Evolutionary conservation across 2,888 invertebrate species (phyloP).

Genomic region (Belgica antarctica): DNA sequence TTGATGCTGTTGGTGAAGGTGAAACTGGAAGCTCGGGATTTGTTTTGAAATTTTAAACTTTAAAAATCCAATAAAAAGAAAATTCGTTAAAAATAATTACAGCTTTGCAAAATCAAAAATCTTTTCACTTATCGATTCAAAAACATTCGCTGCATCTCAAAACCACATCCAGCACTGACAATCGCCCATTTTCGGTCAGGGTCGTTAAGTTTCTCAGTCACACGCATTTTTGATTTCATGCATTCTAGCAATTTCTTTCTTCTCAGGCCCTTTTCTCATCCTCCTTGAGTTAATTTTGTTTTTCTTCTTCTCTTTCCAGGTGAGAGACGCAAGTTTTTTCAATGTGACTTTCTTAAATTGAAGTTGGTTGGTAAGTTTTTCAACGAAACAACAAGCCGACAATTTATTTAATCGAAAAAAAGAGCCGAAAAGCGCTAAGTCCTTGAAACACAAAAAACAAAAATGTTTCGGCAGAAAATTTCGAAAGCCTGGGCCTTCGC

Average conservation of each 20-base stretch:
- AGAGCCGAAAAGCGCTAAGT: constrained; percentile 6
- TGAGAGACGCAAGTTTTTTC: constrained; percentile 17
- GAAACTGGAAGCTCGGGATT: too few relatives aligned
- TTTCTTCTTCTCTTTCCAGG: constrained; percentile 12
- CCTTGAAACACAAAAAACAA: constrained; percentile 33
- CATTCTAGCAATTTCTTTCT: constrained; percentile 1
- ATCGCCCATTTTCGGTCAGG: constrained; percentile 10
- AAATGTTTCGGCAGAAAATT: constrained; percentile 26
- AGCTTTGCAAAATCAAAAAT: too few relatives aligned
- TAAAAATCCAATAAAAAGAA: too few relatives aligned
- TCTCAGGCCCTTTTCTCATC: neutral
- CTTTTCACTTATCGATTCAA: neutral
- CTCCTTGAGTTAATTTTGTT: constrained; percentile 1
- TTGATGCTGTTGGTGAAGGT: neutral
- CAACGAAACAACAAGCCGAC: constrained; percentile 13
- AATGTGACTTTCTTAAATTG: neutral
- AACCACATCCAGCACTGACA: too few relatives aligned
- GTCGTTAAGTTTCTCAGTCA: constrained; percentile 5
- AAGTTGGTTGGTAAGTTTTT: neutral
- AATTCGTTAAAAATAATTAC: too few relatives aligned
- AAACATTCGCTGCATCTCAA: too few relatives aligned
- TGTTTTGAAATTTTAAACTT: too few relatives aligned
- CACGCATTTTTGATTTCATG: neutral
- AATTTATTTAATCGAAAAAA: constrained; percentile 4
- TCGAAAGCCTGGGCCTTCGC: constrained; percentile 30